These are phyloP conservation scores for Noctua janthe DNA, from an alignment of 2,888 invertebrate genomes.

Conservation along the genomic window DNA sequence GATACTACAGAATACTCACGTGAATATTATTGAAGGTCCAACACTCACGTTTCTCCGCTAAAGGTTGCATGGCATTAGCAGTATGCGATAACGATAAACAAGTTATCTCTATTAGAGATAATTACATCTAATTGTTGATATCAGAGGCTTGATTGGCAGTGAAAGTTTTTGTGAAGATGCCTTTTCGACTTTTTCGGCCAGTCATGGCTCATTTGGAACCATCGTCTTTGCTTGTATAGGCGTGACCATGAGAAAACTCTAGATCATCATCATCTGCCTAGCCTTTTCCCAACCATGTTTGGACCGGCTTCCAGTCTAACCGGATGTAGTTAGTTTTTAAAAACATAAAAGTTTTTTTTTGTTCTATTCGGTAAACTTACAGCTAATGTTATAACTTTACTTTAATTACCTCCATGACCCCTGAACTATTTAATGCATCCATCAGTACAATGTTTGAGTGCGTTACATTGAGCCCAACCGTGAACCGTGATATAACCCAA, in stretches of 20 bases:
- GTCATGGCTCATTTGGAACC: not conserved
- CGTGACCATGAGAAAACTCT: not conserved
- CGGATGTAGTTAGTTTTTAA: not conserved
- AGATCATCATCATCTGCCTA: not conserved
- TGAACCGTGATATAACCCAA: no score
- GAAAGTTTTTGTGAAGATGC: constrained; percentile 34
- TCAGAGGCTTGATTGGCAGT: constrained; percentile 31
- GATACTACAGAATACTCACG: constrained; percentile 1
- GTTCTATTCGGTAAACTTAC: no score
- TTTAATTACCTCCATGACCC: no score
- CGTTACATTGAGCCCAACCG: no score
- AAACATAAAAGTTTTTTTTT: no score
- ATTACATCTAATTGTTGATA: constrained; percentile 42
- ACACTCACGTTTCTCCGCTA: constrained; percentile 17
- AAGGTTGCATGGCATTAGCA: constrained; percentile 35
- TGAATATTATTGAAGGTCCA: constrained; percentile 28
- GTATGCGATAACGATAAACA: constrained; percentile 25
- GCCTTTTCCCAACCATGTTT: not conserved
- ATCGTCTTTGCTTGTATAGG: not conserved
- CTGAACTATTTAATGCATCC: no score
- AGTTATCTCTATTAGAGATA: constrained; percentile 36
- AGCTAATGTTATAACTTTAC: not conserved
- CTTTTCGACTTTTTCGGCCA: not conserved
- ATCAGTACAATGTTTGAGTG: no score
- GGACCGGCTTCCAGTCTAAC: not conserved